These are phyloP conservation scores for Leptinotarsa tumamoca DNA, from an alignment of 2,888 invertebrate species.

Conservation along the genomic window DNA sequence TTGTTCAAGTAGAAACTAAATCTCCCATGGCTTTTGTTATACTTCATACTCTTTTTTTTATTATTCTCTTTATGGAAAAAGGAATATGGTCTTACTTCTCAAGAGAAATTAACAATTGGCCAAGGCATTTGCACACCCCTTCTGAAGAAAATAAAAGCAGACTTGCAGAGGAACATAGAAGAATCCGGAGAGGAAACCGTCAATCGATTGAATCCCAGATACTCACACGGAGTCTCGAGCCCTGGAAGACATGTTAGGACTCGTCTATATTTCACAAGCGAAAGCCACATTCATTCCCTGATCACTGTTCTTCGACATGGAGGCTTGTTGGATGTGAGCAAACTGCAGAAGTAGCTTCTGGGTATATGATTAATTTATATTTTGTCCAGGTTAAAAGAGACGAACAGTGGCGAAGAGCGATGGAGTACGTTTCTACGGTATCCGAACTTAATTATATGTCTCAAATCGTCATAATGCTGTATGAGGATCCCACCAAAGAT, in stretches of 20 bases:
- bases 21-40: conserved; percentile 27
- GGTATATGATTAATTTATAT: conserved; percentile 31
- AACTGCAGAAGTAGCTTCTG: conserved; percentile 10
- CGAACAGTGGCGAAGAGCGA: conserved; percentile 97
- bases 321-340: conserved; percentile 84
- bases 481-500: conserved; percentile 98
- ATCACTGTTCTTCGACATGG: conserved; percentile 95
- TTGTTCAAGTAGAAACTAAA: neutral
- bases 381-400: conserved; percentile 72
- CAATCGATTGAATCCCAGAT: conserved; percentile 95
- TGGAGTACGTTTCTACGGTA: conserved; percentile 98
- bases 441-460: conserved; percentile 99
- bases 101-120: conserved; percentile 96
- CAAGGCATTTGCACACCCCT: conserved; percentile 98
- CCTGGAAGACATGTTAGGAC: conserved; percentile 98
- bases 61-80: conserved; percentile 61
- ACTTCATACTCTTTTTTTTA: conserved; percentile 37
- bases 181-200: conserved; percentile 93
- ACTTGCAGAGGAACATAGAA: conserved; percentile 93
- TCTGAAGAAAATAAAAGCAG: conserved; percentile 93
- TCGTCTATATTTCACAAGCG: conserved; percentile 98
- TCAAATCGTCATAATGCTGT: conserved; percentile 98
- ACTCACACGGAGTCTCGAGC: conserved; percentile 97
- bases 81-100: conserved; percentile 96
- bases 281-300: conserved; percentile 98